These are phyloP conservation scores for Ischnus inquisitorius DNA, from an alignment of 2,888 invertebrate genomes.

Conservation along the genomic window DNA sequence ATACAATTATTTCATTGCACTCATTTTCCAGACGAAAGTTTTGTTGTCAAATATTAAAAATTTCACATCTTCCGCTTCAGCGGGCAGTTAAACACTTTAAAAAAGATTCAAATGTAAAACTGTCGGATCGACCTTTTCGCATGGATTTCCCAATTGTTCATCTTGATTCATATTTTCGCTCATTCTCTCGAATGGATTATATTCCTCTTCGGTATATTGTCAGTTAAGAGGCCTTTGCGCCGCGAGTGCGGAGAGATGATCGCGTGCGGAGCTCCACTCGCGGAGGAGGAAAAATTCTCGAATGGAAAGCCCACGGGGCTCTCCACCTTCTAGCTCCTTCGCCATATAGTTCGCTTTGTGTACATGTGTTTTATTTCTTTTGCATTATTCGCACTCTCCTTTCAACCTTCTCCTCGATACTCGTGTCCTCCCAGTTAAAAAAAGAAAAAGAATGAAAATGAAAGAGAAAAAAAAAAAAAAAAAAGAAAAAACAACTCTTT, in stretches of 20 bases:
- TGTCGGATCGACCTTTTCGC: slow-evolving; percentile 47
- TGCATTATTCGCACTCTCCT: slow-evolving; percentile 61
- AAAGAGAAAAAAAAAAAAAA: no score
- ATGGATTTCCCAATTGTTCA: slow-evolving; percentile 11
- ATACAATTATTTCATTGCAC: no score
- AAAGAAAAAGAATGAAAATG: no score
- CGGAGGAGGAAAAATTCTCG: slow-evolving; percentile 49
- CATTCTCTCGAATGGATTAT: slow-evolving; percentile 24
- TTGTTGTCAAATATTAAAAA: no score
- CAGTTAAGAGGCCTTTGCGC: slow-evolving; percentile 50
- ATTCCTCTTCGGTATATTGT: slow-evolving; percentile 58
- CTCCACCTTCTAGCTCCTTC: slow-evolving; percentile 39
- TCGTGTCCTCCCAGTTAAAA: slow-evolving; percentile 56
- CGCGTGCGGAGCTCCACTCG: slow-evolving; percentile 42
- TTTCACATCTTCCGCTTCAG: no score
- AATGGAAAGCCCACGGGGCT: slow-evolving; percentile 62
- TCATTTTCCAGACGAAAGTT: no score
- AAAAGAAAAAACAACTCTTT: slow-evolving; percentile 43
- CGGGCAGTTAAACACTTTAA: not conserved
- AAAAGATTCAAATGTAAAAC: slow-evolving; percentile 20
- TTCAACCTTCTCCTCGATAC: slow-evolving; percentile 53
- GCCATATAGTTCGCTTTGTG: slow-evolving; percentile 47
- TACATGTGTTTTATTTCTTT: slow-evolving; percentile 36
- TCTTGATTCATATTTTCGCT: not conserved
- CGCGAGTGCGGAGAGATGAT: slow-evolving; percentile 45